These are phyloP conservation scores for Gymnothorax javanicus DNA, from an alignment of 2,797 vertebrate genomes.

Conservation along the genomic window DNA sequence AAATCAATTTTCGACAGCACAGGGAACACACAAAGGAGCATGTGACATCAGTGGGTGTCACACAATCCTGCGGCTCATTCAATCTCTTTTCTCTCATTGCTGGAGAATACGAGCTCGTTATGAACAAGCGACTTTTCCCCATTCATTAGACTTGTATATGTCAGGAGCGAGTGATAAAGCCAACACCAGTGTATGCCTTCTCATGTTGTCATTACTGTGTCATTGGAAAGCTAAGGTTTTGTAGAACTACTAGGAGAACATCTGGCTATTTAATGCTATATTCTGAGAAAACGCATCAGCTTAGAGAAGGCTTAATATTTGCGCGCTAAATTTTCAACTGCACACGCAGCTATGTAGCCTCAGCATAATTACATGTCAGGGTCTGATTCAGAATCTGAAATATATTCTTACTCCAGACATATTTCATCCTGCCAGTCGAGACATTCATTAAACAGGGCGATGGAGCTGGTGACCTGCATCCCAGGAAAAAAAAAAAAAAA, in stretches of 20 bases:
- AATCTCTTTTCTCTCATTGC: not conserved
- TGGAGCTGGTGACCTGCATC: conserved; percentile 51
- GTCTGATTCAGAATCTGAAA: conserved; percentile 59
- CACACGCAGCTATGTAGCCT: conserved; percentile 59
- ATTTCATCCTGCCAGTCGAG: conserved; percentile 58
- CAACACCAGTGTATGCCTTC: not conserved
- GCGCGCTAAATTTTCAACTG: conserved; percentile 49
- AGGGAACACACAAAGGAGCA: not conserved
- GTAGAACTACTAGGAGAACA: not conserved
- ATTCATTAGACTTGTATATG: not conserved
- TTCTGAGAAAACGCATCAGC: conserved; percentile 43
- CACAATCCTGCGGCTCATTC: not conserved
- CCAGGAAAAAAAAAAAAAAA: conserved; percentile 51
- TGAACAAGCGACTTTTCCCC: not conserved
- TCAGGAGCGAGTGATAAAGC: not conserved
- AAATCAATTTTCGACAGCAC: not conserved
- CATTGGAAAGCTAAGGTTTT: not conserved
- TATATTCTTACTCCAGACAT: conserved; percentile 62
- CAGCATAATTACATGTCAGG: conserved; percentile 62
- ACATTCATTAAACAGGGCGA: conserved; percentile 61
- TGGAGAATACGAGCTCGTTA: not conserved
- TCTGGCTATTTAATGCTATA: conserved; percentile 20
- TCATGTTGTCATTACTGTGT: not conserved
- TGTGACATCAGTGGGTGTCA: conserved; percentile 17
- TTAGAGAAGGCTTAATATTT: conserved; percentile 38